Evolutionary conservation across 2,797 vertebrate genomes (phyloP), one percentile per base, ranked within the genome.

Genomic region (Muscicapa comitata): DNA sequence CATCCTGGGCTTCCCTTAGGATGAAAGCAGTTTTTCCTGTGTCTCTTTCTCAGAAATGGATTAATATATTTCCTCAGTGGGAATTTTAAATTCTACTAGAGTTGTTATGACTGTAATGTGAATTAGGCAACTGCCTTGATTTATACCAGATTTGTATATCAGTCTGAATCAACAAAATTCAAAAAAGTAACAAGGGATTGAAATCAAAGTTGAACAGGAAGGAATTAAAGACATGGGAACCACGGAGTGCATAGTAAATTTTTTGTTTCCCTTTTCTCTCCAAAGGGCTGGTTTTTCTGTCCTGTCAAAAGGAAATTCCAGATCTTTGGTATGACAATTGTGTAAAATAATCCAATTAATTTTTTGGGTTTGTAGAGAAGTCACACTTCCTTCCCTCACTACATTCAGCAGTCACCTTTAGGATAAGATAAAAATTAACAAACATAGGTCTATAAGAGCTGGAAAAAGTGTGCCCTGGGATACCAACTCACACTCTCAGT

Each of bases 361-460:
- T 33, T 76, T 35, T 24, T 3, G 35, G 26, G 8, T 51, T 85
- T 53, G 12, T 25, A 73, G 40, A 51, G 29, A 35, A 67, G 15
- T 55, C 73, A 19, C 13, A 17, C 7, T 79, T 19, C 13, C 23
- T 79, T 85, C 67, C 68, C 18, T 61, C 67, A 8, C 57, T 12
- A 2, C 26, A 7, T n/a, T 70, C 47, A 59, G 31, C 37, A 43
- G 17, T 26, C 0, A 3, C 24, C 25, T 67, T 26, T 20, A 31
- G 71, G 17, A 63, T 54, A 33, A 37, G 50, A 31, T 19, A 54
- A 75, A 13, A 23, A 38, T 42, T 18, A 50, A 53, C 17, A 76
- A 20, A 3, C 12, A 11, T 0, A 66, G 33, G 18, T 21, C 24
- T 42, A 0, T 6, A 35, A 43, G 57, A n/a, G 19, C 13, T 48